phyloP scores from a whole-genome alignment of 2,888 invertebrate genomes.

The Elysia crispata region DNA sequence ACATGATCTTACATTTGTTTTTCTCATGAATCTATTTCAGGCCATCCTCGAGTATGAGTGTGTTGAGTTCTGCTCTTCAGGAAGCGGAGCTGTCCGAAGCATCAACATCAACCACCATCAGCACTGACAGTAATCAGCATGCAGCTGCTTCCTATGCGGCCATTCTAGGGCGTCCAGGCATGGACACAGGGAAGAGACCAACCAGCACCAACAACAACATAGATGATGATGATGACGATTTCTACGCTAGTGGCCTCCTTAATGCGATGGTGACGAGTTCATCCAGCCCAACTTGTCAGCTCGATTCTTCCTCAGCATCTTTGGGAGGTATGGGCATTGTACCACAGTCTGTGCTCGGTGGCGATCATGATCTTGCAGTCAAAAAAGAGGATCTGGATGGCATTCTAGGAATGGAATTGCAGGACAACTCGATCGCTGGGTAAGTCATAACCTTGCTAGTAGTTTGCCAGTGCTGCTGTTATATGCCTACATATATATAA shows the following conservation, averaged over 20 bases:
- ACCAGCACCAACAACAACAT: constrained; percentile 23
- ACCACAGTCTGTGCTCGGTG: background rate
- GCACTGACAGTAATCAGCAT: constrained; percentile 26
- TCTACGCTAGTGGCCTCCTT: constrained; percentile 10
- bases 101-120: constrained; percentile 39
- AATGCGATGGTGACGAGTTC: background rate
- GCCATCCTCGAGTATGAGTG: too few relatives aligned
- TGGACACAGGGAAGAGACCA: constrained; percentile 21
- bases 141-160: background rate
- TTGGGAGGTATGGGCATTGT: constrained; percentile 34
- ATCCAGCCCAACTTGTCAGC: constrained; percentile 2
- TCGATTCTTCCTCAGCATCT: constrained; percentile 6
- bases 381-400: constrained; percentile 64
- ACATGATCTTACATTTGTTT: too few relatives aligned
- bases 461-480: too few relatives aligned
- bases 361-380: constrained; percentile 52
- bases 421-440: constrained; percentile 66
- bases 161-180: constrained; percentile 2
- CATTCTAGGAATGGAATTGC: constrained; percentile 49
- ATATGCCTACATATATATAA: too few relatives aligned
- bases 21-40: too few relatives aligned
- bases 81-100: constrained; percentile 28
- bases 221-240: background rate
- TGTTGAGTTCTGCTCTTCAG: too few relatives aligned
- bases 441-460: constrained; percentile 51